Base-by-base conservation (phyloP, 2,113 vertebrate genomes). In the Motacilla tschutschensis region DNA sequence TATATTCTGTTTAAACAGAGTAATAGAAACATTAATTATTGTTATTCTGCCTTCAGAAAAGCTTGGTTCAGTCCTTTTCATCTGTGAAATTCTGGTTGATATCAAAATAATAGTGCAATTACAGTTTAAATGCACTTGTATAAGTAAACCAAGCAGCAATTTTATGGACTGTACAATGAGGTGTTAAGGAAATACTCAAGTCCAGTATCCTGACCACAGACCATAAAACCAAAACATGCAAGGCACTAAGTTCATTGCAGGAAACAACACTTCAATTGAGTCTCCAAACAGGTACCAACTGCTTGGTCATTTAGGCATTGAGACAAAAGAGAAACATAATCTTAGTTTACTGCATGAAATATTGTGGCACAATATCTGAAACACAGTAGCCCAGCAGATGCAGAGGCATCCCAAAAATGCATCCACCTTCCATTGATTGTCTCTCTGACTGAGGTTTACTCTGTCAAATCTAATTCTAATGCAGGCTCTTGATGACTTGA, bases 21-120 rank as follows among this genome's bases (percentile, higher is more conserved):
- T 89, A 93, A 88, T 90, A 86, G 83, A 91, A 84, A 46, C 79
- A 85, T 94, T 95, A 89, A 86, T 95, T 95, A 95, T 72, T 88
- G 75, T 92, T 95, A 91, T 87, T 95, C 67, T 92, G 67, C 38
- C 65, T 92, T 84, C 87, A 92, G 48, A 85, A 82, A 88, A 72
- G 36, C 40, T 76, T 81, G 31, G 31, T 44, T 92, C 66, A 71
- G 60, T 89, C 44, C 36, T 92, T 85, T 90, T 89, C 33, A 70
- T 63, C 55, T 91, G 72, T 73, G 63, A 92, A 82, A 90, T 72
- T 83, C 83, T 81, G 20, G 53, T 87, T 79, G 69, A 87, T 90
- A 87, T 48, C 46, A 88, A 89, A 93, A 91, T 71, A 92, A 85
- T 44, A 86, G n/a, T 46, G 51, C 14, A 44, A 78, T 72, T 50